phyloP scores from a whole-genome alignment of 2,113 vertebrate genomes.

The Syngnathus floridae region DNA sequence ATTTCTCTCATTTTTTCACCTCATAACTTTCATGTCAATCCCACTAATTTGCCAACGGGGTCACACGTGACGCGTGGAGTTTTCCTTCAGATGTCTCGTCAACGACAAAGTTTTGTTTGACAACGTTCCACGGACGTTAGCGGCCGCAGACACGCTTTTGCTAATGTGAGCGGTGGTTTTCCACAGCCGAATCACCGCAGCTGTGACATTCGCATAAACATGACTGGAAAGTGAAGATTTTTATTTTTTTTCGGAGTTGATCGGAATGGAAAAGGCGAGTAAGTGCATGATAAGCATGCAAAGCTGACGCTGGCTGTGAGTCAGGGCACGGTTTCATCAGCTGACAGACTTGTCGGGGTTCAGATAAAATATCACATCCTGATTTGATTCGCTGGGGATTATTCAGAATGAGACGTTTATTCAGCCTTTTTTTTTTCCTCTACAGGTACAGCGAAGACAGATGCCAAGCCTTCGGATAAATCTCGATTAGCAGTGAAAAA shows the following conservation, averaged over 20 bases:
- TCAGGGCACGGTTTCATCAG: conserved; percentile 43
- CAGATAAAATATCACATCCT: conserved; percentile 53
- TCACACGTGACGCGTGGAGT: too few species aligned
- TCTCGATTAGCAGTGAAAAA: conserved; percentile 81
- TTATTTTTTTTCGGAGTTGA: conserved; percentile 12
- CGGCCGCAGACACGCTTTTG: conserved; percentile 40
- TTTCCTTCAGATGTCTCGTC: conserved; percentile 6
- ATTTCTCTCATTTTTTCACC: conserved; percentile 30
- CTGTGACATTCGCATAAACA: conserved; percentile 30
- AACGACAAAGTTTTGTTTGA: conserved; percentile 11
- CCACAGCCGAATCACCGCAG: conserved; percentile 25
- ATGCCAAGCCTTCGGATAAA: conserved; percentile 80
- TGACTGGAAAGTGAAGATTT: conserved; percentile 49
- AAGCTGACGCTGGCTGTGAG: conserved; percentile 24
- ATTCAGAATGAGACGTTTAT: conserved; percentile 11
- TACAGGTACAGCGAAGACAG: conserved; percentile 52
- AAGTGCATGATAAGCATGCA: conserved; percentile 45
- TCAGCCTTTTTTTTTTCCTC: conserved; percentile 4
- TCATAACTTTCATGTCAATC: conserved; percentile 42
- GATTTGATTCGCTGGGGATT: conserved; percentile 34
- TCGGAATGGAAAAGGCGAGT: conserved; percentile 62
- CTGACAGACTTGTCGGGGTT: conserved; percentile 41
- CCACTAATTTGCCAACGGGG: conserved; percentile 31
- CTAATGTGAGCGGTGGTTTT: conserved; percentile 29
- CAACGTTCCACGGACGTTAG: conserved; percentile 27